Evolutionary conservation across 2,888 invertebrate genomes (phyloP).

Genomic region (Drosophila barbarae): DNA sequence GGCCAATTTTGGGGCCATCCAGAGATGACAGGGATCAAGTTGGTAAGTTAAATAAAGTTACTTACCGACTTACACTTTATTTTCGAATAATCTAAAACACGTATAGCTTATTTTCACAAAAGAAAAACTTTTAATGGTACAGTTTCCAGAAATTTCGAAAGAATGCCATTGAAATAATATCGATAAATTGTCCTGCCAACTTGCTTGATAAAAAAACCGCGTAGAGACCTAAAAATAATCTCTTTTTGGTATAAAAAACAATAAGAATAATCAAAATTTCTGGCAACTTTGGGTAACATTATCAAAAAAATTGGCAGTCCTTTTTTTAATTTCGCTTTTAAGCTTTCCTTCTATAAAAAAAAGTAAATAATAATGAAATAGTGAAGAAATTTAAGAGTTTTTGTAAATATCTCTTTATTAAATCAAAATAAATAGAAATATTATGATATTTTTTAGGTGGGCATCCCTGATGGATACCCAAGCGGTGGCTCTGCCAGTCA

Average conservation of each 20-base stretch:
- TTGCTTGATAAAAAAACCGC: background rate
- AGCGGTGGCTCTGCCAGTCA: background rate
- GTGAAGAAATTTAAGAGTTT: background rate
- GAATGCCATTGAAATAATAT: background rate
- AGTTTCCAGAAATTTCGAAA: background rate
- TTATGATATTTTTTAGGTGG: background rate
- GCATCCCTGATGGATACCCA: slow-evolving; percentile 2
- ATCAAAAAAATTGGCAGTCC: background rate
- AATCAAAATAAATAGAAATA: background rate
- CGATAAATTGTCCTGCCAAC: background rate
- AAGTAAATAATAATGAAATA: no score
- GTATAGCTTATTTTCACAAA: background rate
- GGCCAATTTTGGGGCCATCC: slow-evolving; percentile 66
- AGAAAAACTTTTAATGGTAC: background rate
- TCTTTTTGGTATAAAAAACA: no score
- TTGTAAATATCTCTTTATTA: background rate
- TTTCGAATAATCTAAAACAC: background rate
- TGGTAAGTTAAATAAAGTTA: background rate
- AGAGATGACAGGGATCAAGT: slow-evolving; percentile 33
- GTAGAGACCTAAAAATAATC: no score
- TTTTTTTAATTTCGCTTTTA: background rate
- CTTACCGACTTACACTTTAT: background rate
- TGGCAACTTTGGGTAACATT: background rate
- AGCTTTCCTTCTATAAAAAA: no score
- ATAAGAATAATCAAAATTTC: background rate